Conservation (phyloP, 2,888 invertebrate species). For the Abrostola tripartita region DNA sequence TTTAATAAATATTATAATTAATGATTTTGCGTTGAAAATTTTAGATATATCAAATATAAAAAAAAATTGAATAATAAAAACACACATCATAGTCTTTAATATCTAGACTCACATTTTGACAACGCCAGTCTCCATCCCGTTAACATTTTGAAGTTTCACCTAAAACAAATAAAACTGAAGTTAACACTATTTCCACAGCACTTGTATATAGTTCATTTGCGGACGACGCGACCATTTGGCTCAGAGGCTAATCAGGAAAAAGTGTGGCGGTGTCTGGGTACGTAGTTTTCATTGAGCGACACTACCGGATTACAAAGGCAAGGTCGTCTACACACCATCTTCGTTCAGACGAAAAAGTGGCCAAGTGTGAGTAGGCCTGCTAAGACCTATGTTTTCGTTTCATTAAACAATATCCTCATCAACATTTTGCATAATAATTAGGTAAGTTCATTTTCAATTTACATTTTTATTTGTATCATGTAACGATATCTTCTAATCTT, state of each 20-base stretch:
- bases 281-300: conserved; percentile 62
- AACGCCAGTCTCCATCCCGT: conserved; percentile 81
- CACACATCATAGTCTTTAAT: not conserved
- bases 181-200: conserved; percentile 34
- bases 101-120: conserved; percentile 80
- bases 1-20: too few relatives aligned
- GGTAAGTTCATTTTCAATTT: too few relatives aligned
- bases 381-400: not conserved
- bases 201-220: conserved; percentile 33
- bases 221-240: conserved; percentile 65
- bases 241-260: conserved; percentile 72
- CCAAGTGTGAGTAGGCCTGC: not conserved
- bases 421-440: too few relatives aligned
- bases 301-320: conserved; percentile 63
- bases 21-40: not conserved
- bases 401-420: too few relatives aligned
- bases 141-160: conserved; percentile 75
- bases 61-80: conserved; percentile 7
- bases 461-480: too few relatives aligned
- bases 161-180: conserved; percentile 59
- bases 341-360: conserved; percentile 68
- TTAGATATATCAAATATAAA: not conserved
- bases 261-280: conserved; percentile 51
- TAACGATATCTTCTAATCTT: too few relatives aligned
- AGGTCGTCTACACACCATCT: conserved; percentile 50